Percentiles rank a stretch among this genome's conserved stretches.
Evolutionary conservation across 2,797 vertebrate genomes (phyloP).

Genomic region (Liasis olivaceus): DNA sequence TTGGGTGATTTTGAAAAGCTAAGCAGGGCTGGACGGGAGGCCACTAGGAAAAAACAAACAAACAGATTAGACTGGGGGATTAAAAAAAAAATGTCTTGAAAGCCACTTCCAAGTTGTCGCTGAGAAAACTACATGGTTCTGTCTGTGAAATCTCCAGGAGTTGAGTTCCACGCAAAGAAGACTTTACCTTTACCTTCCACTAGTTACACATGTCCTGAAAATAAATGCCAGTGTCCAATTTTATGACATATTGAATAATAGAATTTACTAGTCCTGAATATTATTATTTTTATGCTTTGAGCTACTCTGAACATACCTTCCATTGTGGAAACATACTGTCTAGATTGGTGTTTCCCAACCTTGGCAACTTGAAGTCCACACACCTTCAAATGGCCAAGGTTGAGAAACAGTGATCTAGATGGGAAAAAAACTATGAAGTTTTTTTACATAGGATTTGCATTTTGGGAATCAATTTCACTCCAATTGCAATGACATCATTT

Average conservation of each 20-base stretch:
- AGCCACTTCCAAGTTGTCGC: background rate
- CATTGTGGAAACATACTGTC: background rate
- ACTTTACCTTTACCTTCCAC: background rate
- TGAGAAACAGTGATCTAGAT: no score
- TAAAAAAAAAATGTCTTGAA: background rate
- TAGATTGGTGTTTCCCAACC: background rate
- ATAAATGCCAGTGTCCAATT: background rate
- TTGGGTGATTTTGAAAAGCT: background rate
- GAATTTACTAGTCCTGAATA: background rate
- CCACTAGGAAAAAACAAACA: background rate
- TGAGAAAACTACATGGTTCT: background rate
- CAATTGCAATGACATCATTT: background rate
- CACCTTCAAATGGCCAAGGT: no score
- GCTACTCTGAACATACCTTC: background rate
- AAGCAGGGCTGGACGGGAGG: background rate
- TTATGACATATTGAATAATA: background rate
- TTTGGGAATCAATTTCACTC: background rate
- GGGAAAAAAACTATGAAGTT: no score
- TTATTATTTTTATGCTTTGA: background rate
- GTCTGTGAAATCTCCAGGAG: background rate
- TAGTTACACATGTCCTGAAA: background rate
- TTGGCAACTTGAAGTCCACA: no score
- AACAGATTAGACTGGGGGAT: background rate
- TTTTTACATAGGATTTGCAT: background rate
- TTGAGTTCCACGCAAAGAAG: background rate